Conservation (phyloP, 2,113 vertebrate species). For the Bubo blakistoni region DNA sequence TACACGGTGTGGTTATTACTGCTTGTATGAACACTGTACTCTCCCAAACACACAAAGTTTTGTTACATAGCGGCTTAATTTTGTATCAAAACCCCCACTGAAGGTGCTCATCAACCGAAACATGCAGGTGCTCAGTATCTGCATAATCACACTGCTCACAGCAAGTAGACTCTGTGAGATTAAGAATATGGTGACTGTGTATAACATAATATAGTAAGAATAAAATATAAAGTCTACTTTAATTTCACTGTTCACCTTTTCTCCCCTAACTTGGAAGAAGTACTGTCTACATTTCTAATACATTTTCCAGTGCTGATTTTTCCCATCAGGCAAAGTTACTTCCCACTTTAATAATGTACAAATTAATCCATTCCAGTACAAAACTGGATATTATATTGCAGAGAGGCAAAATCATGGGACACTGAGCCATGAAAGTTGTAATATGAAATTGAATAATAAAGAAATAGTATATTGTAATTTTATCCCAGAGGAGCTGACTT, state of each 20-base stretch:
- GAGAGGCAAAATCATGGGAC: background rate
- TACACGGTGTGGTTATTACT: background rate
- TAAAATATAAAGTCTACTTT: background rate
- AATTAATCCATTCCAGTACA: background rate
- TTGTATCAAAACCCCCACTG: background rate
- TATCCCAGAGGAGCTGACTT: background rate
- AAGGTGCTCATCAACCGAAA: background rate
- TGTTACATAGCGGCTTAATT: background rate
- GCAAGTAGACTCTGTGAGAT: background rate
- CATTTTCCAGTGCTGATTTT: background rate
- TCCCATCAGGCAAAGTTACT: background rate
- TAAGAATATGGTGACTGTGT: too few species aligned
- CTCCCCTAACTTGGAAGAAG: background rate
- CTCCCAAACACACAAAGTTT: background rate
- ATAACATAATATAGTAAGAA: rapidly evolving
- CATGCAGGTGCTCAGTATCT: rapidly evolving
- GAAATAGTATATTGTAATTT: background rate
- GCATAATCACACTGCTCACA: background rate
- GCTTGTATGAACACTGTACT: background rate
- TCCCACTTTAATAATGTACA: background rate
- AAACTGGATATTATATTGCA: background rate
- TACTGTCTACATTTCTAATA: background rate
- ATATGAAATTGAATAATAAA: background rate
- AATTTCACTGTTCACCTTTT: background rate
- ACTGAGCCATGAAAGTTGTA: background rate